A percentile compares a stretch with the other conserved stretches of the same genome.
These are phyloP conservation scores for Asteroscopus sphinx DNA, from an alignment of 2,888 invertebrate species.

Conservation along the genomic window DNA sequence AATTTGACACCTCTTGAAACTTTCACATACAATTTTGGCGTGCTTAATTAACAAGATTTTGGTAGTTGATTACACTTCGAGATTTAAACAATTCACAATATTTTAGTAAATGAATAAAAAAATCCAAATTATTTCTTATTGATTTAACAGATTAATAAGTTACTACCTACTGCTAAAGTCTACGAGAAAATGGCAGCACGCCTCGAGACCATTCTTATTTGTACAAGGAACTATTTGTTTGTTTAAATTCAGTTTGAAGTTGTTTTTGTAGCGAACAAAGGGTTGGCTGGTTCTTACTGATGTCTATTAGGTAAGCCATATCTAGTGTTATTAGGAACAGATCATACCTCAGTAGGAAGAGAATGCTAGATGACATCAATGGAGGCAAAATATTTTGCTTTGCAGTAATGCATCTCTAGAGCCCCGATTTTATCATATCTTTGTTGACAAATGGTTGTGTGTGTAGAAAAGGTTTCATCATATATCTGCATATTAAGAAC, in stretches of 20 bases:
- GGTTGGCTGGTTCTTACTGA: slow-evolving; percentile 4
- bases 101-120: too few species aligned
- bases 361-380: slow-evolving; percentile 12
- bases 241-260: background rate
- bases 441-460: too few species aligned
- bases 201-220: slow-evolving; percentile 26
- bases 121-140: background rate
- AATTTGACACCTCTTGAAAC: too few species aligned
- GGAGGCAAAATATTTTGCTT: background rate
- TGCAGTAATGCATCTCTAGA: too few species aligned
- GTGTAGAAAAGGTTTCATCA: too few species aligned
- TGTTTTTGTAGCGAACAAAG: slow-evolving; percentile 41
- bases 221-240: slow-evolving; percentile 26
- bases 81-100: too few species aligned
- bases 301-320: slow-evolving; percentile 18
- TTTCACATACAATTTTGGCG: too few species aligned
- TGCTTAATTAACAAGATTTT: too few species aligned
- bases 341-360: background rate
- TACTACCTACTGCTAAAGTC: slow-evolving; percentile 6
- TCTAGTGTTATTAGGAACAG: slow-evolving; percentile 2
- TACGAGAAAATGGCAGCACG: slow-evolving; percentile 20
- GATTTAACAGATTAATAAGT: background rate
- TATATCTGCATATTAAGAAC: too few species aligned
- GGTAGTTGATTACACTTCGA: too few species aligned
- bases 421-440: too few species aligned